Evolutionary conservation across 2,888 invertebrate genomes (phyloP), one percentile per base, ranked within the genome.

Genomic region (Hydroisotoma schaefferi): DNA sequence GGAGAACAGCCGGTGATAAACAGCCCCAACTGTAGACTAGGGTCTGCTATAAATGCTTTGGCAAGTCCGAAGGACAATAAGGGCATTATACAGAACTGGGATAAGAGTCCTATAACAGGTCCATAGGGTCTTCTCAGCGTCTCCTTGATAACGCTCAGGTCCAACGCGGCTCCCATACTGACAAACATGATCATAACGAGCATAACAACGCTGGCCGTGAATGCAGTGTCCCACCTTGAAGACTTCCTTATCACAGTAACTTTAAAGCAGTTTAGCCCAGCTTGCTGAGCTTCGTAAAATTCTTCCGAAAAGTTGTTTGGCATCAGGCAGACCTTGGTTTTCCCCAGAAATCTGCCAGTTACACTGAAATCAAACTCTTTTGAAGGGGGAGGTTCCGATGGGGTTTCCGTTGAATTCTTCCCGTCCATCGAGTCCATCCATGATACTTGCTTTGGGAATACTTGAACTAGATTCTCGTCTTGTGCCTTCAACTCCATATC

Each of bases 1-100:
- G 93, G 93, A 2, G 90, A 86, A 22, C 91, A 88, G 0, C 93
- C 93, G 0, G 91, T 88, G 77, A 91, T 90, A 78, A 93, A 93
- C 77, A 94, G 82, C 2, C 93, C 93, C 69, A 94, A 77, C 48
- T 87, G 87, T 83, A 93, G 82, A 70, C 83, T 83, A 2, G 83
- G 80, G 53, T 79, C 8, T 47, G 59, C 56, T 59, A 67, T 54
- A 56, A 58, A 53, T n/a, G 57, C 47, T 52, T 63, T 66, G 2
- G 58, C 65, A 37, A 66, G 51, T 1, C 38, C 65, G 51, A 57
- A 63, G 2, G 66, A 57, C 15, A 66, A 22, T 78, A 91, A 73
- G n/a, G 94, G 93, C 90, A 94, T 91, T 54, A 88, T 81, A 2
- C 88, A 52, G 74, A 88, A 91, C 75, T 93, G 93, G 40, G 86